Evolutionary conservation across 2,888 invertebrate genomes (phyloP), one percentile per base, ranked within the genome.

Genomic region (Chesias legatella): DNA sequence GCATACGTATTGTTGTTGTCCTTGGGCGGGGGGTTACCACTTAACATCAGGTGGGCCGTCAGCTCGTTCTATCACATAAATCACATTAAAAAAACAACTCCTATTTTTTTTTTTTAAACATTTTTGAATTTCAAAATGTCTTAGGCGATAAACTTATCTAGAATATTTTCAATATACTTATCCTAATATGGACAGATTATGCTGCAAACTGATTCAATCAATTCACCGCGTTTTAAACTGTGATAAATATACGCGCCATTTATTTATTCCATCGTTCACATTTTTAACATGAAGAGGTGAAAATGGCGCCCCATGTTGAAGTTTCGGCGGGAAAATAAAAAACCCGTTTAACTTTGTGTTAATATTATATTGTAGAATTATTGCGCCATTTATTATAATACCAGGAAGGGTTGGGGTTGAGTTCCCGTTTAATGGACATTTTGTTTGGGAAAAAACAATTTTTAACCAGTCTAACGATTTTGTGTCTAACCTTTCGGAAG

Each of bases 311-410:
- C 73, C 73, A 58, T 66, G 65, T 77, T 71, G 70, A 78, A 84
- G 74, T 83, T 84, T 76, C 48, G 71, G 71, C 69, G 75, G 76
- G 69, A 80, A 86, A 84, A 83, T 83, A 85, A 86, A n/a, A 86
- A 85, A 82, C 76, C 73, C 80, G 80, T 83, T 86, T 86, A 85
- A 88, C 88, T 88, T 88, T 85, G 81, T 82, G 85, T 84, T 86
- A 85, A 84, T 88, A 85, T 86, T 83, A 86, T 88, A 86, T 84
- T 83, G 85, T 83, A 82, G 79, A 82, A 86, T 88, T 85, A 88
- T 88, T 84, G 74, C 81, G 73, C 75, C 85, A 84, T 88, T 86
- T 88, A 85, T 86, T 85, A 86, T 82, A 78, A 84, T 82, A 78
- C 79, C 63, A 67, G 77, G 79, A 79, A 81, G 83, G 81, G 85